phyloP scores from a whole-genome alignment of 2,797 vertebrate species.

The Tenualosa thibaudeaui region DNA sequence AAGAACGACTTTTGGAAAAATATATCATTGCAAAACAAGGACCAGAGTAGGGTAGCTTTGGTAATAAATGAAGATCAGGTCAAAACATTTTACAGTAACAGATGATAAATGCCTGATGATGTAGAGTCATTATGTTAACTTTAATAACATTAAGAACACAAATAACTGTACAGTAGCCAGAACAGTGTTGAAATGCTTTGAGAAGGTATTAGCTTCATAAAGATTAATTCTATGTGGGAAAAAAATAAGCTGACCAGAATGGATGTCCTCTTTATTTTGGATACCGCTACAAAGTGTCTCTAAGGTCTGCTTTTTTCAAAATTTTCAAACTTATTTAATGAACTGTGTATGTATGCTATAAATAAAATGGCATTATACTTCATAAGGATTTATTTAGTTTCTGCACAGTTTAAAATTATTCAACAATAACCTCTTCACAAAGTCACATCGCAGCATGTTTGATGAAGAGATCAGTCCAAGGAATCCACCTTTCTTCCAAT shows the following conservation, averaged over 20 bases:
- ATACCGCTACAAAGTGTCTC: neutral
- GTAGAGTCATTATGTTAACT: neutral
- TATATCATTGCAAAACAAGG: no score
- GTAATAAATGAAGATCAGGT: neutral
- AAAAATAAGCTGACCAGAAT: neutral
- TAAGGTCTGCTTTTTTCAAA: neutral
- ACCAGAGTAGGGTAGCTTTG: no score
- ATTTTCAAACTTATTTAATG: neutral
- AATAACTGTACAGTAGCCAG: neutral
- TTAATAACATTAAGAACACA: neutral
- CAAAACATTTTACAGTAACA: neutral
- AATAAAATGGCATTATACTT: neutral
- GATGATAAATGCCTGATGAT: neutral
- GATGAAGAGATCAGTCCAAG: slow-evolving; percentile 15
- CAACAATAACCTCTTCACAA: neutral
- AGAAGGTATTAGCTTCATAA: neutral
- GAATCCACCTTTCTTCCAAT: neutral
- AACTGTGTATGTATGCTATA: neutral
- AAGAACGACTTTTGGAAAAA: no score
- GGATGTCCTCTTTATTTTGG: neutral
- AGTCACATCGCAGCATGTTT: neutral
- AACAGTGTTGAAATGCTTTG: neutral
- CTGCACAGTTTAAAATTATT: neutral
- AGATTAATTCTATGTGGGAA: neutral
- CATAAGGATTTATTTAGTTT: neutral